Evolutionary conservation across 2,797 vertebrate species (phyloP), one percentile per base, ranked within the genome.

Genomic region (Falco novaeseelandiae): DNA sequence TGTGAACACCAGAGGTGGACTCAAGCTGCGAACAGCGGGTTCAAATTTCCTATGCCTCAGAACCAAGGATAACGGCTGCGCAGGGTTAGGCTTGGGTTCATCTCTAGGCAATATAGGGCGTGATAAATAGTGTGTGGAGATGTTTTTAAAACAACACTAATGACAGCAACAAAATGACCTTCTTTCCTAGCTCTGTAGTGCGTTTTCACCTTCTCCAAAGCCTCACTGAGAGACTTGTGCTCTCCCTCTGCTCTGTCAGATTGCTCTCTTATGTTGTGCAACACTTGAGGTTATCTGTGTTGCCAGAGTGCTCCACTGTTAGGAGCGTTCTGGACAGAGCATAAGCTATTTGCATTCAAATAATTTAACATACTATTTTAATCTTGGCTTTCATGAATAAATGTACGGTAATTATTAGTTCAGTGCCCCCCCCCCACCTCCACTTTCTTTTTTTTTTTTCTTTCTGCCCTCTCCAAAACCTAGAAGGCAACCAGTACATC

Each of bases 361-460:
- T 58, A 15, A 46, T 90, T 91, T 71, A 85, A 87, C 38, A 14
- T n/a, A 27, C 21, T 63, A 59, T 74, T 94, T 89, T 59, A 63
- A 67, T 88, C 72, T 69, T 66, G 27, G 27, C 51, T 95, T 89
- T 90, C 52, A 87, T 87, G 67, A 96, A 93, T 84, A 90, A 89
- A 94, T 93, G 20, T 30, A 84, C 62, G 21, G 59, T 42, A 89
- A 92, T 80, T 77, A 92, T 80, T 77, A 93, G 52, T 62, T 73
- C 6, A 10, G 34, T 14, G 8, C 2, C 25, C 8, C 14, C n/a
- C 8, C 5, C 8, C 5, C 34, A 2, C 26, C 19, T 8, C 6
- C 1, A 15, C 16, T 22, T 32, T 38, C 8, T 15, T 21, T 5
- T 58, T 21, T 27, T 22, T 30, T 36, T 12, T 3, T 29, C 34